Evolutionary conservation across 2,888 invertebrate genomes (phyloP).

Genomic region (Priapulus caudatus): DNA sequence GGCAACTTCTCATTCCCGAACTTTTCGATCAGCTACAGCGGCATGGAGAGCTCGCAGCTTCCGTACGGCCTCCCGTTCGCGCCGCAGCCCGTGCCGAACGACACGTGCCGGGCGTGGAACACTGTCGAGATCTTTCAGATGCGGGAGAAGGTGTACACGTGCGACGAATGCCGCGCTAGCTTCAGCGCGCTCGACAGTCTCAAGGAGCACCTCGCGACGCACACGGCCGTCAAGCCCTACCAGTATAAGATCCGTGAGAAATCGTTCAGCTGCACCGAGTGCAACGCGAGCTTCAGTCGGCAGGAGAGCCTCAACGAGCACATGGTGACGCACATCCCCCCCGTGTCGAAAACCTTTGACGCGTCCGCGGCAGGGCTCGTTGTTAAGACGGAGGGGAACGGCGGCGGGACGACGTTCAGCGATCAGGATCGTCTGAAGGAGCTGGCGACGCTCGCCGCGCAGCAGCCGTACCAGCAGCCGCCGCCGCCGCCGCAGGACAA

Average conservation of each 20-base stretch:
- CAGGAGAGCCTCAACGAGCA: not conserved
- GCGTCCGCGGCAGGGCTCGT: too few species aligned
- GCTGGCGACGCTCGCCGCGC: not conserved
- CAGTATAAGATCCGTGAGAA: constrained; percentile 1
- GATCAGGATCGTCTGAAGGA: constrained; percentile 1
- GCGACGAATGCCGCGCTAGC: constrained; percentile 1
- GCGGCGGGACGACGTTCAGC: too few species aligned
- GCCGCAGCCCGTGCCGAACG: not conserved
- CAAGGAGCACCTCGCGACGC: not conserved
- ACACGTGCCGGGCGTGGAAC: too few species aligned
- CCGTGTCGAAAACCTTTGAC: not conserved
- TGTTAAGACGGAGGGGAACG: not conserved
- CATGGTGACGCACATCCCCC: not conserved
- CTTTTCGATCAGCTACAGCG: not conserved
- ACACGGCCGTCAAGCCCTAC: not conserved
- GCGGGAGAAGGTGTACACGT: constrained; percentile 3
- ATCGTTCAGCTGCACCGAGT: not conserved
- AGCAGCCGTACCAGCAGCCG: not conserved
- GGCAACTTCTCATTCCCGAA: too few species aligned
- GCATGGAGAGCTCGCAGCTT: not conserved
- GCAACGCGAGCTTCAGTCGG: not conserved
- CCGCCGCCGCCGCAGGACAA: not conserved
- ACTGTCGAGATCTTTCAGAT: constrained; percentile 1
- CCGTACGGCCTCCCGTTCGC: not conserved
- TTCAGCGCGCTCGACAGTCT: constrained; percentile 3